Evolutionary conservation across 2,113 vertebrate species (phyloP).

Genomic region (Tetrax tetrax): DNA sequence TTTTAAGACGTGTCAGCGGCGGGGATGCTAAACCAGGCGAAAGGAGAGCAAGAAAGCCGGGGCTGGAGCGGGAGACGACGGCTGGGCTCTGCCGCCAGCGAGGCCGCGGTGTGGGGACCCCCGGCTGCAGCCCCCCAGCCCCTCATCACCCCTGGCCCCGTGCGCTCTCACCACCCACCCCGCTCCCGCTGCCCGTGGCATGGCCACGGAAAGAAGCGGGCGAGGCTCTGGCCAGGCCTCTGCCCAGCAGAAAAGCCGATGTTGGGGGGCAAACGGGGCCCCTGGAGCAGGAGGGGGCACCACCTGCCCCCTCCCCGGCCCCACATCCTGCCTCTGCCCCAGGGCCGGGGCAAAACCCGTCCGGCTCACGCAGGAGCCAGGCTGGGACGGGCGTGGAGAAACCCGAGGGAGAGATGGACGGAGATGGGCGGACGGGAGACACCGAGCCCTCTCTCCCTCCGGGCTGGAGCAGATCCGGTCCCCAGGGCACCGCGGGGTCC

Average conservation of each 20-base stretch:
- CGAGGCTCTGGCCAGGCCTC: rapidly evolving
- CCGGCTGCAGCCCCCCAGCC: not conserved
- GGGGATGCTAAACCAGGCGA: slow-evolving; percentile 3
- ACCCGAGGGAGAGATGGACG: too few relatives aligned
- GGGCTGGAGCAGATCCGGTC: not conserved
- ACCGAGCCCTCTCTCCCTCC: not conserved
- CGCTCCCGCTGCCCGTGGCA: too few relatives aligned
- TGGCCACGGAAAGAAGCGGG: not conserved
- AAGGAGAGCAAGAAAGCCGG: not conserved
- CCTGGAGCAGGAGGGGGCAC: not conserved
- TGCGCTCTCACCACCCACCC: not conserved
- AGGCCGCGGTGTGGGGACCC: rapidly evolving
- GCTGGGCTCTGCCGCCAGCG: not conserved
- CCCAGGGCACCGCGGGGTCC: not conserved
- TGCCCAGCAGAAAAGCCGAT: rapidly evolving
- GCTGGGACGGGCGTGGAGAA: too few relatives aligned
- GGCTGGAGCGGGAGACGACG: not conserved
- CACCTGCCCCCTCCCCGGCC: rapidly evolving
- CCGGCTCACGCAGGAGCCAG: too few relatives aligned
- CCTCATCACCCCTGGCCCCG: rapidly evolving
- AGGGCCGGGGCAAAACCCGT: too few relatives aligned
- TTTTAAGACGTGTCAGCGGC: slow-evolving; percentile 38
- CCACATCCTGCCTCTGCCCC: not conserved
- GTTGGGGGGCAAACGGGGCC: rapidly evolving
- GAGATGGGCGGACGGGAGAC: not conserved